Evolutionary conservation across 2,888 invertebrate species (phyloP).

Genomic region (Cheilosia pagana): DNA sequence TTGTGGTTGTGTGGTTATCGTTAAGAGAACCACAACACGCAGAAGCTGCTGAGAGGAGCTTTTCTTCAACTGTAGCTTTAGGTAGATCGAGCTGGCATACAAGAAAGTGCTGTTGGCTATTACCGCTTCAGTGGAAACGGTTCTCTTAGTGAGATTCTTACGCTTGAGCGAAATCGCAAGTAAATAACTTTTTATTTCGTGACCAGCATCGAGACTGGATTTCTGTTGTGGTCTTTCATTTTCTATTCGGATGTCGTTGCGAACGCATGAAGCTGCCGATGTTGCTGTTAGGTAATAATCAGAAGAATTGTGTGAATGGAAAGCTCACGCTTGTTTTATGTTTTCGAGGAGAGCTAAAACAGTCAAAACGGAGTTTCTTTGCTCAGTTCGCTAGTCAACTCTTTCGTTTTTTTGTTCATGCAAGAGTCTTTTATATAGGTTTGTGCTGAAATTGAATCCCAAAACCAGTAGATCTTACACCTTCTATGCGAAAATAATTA

Average conservation of each 20-base stretch:
- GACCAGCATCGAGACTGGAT: conserved; percentile 70
- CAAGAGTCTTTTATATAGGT: too few species aligned
- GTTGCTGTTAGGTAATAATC: conserved; percentile 26
- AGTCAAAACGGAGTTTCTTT: background rate
- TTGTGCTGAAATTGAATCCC: too few species aligned
- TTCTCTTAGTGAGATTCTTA: conserved; percentile 71
- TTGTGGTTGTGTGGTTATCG: conserved; percentile 32
- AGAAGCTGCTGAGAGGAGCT: conserved; percentile 34
- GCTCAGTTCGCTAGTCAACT: background rate
- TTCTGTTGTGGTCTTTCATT: conserved; percentile 64
- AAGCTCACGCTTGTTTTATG: background rate
- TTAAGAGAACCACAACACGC: conserved; percentile 17
- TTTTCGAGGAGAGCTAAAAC: background rate
- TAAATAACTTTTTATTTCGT: conserved; percentile 73
- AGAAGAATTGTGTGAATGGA: background rate
- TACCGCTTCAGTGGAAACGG: conserved; percentile 49
- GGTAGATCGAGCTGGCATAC: conserved; percentile 10
- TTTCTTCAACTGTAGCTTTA: conserved; percentile 14
- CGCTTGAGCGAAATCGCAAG: conserved; percentile 72
- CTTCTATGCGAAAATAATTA: too few species aligned
- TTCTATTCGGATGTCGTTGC: conserved; percentile 63
- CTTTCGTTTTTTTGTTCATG: background rate
- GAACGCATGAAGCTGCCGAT: conserved; percentile 30
- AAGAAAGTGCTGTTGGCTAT: conserved; percentile 49
- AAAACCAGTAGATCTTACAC: too few species aligned